Conservation (phyloP, 2,888 invertebrate genomes). For the Lochmaea crataegi region DNA sequence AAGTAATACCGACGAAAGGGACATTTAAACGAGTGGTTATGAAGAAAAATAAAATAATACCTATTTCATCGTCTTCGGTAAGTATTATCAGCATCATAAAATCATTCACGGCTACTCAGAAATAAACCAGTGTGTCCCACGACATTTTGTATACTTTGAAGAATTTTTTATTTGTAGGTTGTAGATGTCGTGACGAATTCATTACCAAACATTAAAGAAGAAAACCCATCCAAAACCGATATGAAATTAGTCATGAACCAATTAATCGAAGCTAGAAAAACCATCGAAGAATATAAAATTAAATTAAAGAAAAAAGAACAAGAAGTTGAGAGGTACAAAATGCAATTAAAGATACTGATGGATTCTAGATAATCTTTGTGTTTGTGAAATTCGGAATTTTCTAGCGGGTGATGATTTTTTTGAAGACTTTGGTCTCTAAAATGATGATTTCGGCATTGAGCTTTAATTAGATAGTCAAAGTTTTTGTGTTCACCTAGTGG, state of each 20-base stretch:
- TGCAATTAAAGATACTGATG: constrained; percentile 57
- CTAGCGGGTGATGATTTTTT: neutral
- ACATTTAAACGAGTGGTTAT: constrained; percentile 59
- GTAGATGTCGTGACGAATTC: constrained; percentile 18
- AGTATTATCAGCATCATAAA: constrained; percentile 44
- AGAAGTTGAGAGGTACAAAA: constrained; percentile 60
- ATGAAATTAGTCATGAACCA: constrained; percentile 58
- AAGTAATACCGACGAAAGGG: constrained; percentile 51
- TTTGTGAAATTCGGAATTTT: too few species aligned
- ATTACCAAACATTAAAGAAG: constrained; percentile 19
- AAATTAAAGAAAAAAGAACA: constrained; percentile 60
- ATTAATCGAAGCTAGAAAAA: constrained; percentile 59
- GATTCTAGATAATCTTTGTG: constrained; percentile 50
- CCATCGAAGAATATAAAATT: constrained; percentile 61
- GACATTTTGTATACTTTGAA: too few species aligned
- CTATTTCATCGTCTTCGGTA: constrained; percentile 49
- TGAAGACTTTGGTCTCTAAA: too few species aligned
- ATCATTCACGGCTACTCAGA: too few species aligned
- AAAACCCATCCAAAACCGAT: constrained; percentile 43
- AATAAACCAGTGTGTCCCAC: too few species aligned
- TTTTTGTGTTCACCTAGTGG: neutral
- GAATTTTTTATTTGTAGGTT: too few species aligned
- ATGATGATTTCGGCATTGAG: too few species aligned
- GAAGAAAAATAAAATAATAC: constrained; percentile 60
- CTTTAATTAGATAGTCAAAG: neutral